Conservation (phyloP, 92 coral and sea anemone species). For the Pocillopora grandis region DNA sequence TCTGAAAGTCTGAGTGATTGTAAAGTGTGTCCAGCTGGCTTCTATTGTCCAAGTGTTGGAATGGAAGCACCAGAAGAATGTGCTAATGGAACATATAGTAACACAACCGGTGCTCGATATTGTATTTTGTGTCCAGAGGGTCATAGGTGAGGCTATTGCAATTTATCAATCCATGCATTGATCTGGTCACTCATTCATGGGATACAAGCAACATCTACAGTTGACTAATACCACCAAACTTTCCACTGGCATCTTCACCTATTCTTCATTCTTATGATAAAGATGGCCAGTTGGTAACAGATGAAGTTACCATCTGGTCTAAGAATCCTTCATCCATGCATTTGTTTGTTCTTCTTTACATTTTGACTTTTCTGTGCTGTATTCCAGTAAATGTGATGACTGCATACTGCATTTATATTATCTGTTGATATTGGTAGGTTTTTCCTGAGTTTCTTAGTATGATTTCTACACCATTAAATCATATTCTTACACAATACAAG, state of each 20-base stretch:
- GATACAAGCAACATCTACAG: no score
- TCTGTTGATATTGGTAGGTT: no score
- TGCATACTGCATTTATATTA: no score
- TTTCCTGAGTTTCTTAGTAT: no score
- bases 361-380: not conserved
- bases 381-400: no score
- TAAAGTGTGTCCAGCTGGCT: slow-evolving; percentile 73
- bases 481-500: no score
- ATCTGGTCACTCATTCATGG: no score
- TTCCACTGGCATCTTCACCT: no score
- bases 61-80: slow-evolving; percentile 69
- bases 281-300: not conserved
- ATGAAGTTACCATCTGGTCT: not conserved
- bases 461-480: no score
- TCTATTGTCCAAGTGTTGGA: slow-evolving; percentile 64
- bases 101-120: slow-evolving; percentile 43
- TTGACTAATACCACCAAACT: no score
- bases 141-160: slow-evolving; percentile 49
- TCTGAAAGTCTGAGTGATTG: slow-evolving; percentile 40
- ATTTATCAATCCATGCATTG: not conserved
- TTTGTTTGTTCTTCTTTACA: not conserved
- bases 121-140: slow-evolving; percentile 83
- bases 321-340: not conserved
- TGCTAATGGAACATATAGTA: slow-evolving; percentile 69
- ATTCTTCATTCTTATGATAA: no score